Evolutionary conservation across 2,113 vertebrate species (phyloP).

Genomic region (Brienomyrus longianalis): DNA sequence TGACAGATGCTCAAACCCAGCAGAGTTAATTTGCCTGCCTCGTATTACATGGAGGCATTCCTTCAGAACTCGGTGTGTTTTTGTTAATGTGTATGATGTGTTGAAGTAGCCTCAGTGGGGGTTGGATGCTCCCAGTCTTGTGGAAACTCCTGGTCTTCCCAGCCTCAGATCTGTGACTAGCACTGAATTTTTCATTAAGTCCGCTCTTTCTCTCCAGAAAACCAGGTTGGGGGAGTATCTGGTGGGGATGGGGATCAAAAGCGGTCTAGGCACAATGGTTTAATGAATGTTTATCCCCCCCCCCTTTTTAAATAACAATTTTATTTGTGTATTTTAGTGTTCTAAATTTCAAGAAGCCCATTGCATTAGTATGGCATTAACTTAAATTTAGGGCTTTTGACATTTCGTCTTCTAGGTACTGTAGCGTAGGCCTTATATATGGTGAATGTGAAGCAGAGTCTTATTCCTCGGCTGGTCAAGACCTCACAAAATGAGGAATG

Average conservation of each 20-base stretch:
- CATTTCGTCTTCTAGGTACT: slow-evolving; percentile 44
- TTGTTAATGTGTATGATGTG: not conserved
- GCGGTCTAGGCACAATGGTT: slow-evolving; percentile 12
- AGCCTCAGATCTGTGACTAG: slow-evolving; percentile 6
- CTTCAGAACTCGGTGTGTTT: not conserved
- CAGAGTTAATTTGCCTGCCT: slow-evolving; percentile 5
- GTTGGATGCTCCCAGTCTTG: not conserved
- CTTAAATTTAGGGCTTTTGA: slow-evolving; percentile 15
- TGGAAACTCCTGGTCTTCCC: not conserved
- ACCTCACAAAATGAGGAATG: slow-evolving; percentile 24
- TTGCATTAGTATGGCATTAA: slow-evolving; percentile 14
- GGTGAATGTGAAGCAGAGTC: slow-evolving; percentile 32
- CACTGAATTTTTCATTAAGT: slow-evolving; percentile 6
- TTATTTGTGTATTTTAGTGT: slow-evolving; percentile 12
- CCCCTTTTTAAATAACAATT: not conserved
- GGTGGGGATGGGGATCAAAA: not conserved
- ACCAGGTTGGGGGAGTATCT: not conserved
- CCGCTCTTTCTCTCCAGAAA: not conserved
- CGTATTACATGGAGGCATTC: not conserved
- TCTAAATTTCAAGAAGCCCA: slow-evolving; percentile 16
- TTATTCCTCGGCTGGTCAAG: not conserved
- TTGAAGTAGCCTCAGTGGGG: not conserved
- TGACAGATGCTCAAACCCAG: not conserved
- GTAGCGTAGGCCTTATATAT: slow-evolving; percentile 30
- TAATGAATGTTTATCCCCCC: slow-evolving; percentile 11